Evolutionary conservation across 1,140 invertebrate genomes (phyloP).

Genomic region (Aphelenchoides besseyi): DNA sequence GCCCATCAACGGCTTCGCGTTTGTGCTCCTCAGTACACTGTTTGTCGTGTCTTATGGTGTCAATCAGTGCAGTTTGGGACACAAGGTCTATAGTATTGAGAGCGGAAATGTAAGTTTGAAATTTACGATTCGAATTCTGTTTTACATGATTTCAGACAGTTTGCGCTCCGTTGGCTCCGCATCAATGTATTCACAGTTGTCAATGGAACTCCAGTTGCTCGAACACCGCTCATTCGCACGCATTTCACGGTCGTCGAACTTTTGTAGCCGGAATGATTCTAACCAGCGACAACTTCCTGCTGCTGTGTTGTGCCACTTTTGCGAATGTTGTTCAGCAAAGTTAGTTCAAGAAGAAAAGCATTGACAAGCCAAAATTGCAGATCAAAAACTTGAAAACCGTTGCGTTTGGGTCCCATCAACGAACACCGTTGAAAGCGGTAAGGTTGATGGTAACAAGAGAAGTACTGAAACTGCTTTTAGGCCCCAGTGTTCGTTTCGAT

Average conservation of each 20-base stretch:
- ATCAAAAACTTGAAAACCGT: conserved; percentile 17
- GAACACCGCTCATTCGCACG: conserved; percentile 19
- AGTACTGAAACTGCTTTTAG: not conserved
- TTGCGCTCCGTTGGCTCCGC: conserved; percentile 11
- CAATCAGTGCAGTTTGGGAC: conserved; percentile 27
- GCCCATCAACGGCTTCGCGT: too few species aligned
- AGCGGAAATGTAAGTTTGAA: conserved; percentile 10
- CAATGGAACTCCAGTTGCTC: conserved; percentile 25
- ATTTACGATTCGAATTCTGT: not conserved
- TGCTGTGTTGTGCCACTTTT: conserved; percentile 31
- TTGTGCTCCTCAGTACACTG: too few species aligned
- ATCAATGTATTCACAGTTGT: conserved; percentile 22
- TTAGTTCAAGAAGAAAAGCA: conserved; percentile 5
- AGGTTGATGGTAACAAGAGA: too few species aligned
- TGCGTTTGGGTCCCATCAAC: conserved; percentile 21
- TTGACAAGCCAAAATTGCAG: not conserved
- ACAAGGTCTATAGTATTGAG: conserved; percentile 27
- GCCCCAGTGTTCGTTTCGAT: conserved; percentile 22
- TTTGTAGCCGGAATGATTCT: conserved; percentile 30
- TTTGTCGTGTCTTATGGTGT: too few species aligned
- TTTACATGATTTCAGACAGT: not conserved
- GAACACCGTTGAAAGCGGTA: conserved; percentile 20
- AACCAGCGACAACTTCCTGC: conserved; percentile 22
- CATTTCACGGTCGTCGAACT: conserved; percentile 27
- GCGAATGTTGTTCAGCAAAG: conserved; percentile 30